These are phyloP conservation scores for Heliconius hewitsoni DNA, from an alignment of 1,140 invertebrate species.

Conservation along the genomic window DNA sequence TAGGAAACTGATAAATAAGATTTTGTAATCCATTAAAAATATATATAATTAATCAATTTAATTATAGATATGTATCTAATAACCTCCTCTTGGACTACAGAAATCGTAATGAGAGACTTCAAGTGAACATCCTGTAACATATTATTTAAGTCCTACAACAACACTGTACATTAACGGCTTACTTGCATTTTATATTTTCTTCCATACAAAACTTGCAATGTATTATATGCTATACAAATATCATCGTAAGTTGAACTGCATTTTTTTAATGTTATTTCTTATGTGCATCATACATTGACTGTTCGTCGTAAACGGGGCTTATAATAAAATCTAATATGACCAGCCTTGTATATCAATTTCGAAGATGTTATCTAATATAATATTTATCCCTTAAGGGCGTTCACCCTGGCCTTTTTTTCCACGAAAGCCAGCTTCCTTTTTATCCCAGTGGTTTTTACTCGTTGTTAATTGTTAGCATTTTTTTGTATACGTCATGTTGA, in stretches of 20 bases:
- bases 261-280: not conserved
- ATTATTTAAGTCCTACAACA: slow-evolving; percentile 30
- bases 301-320: not conserved
- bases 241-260: not conserved
- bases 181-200: not conserved
- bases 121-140: slow-evolving; percentile 52
- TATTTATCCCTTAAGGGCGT: slow-evolving; percentile 59
- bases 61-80: not conserved
- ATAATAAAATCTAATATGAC: slow-evolving; percentile 15
- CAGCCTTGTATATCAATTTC: slow-evolving; percentile 47
- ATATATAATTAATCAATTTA: not conserved
- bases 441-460: slow-evolving; percentile 56
- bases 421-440: slow-evolving; percentile 62
- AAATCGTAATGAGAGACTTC: slow-evolving; percentile 35
- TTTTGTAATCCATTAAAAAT: not conserved
- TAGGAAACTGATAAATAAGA: not conserved
- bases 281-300: slow-evolving; percentile 34
- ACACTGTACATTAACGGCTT: not conserved
- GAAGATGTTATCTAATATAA: slow-evolving; percentile 37
- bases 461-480: slow-evolving; percentile 65
- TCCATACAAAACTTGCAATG: not conserved
- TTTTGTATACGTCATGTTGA: slow-evolving; percentile 48
- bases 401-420: slow-evolving; percentile 64
- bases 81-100: slow-evolving; percentile 30
- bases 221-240: not conserved